Conservation (phyloP, 2,888 invertebrate genomes). For the Cheilosia urbana region DNA sequence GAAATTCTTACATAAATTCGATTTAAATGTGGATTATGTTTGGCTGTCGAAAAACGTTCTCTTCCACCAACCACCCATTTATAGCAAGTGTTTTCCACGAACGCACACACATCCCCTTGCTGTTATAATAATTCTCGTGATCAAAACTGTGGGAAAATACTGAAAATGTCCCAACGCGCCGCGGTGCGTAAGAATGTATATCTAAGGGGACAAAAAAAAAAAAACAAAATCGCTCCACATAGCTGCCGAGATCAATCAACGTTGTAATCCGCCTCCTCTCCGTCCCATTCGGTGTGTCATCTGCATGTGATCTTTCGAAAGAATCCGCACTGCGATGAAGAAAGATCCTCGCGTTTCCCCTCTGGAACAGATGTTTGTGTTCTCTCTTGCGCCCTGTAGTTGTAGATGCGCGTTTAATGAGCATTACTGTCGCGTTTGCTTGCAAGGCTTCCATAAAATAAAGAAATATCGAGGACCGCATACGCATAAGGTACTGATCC, state of each 20-base stretch:
- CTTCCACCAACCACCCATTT: constrained; percentile 49
- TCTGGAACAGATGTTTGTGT: constrained; percentile 63
- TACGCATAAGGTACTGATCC: constrained; percentile 46
- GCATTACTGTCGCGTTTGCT: constrained; percentile 72
- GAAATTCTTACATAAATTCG: constrained; percentile 67
- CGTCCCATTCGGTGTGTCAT: constrained; percentile 45
- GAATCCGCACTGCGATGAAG: constrained; percentile 52
- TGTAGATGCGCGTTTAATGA: constrained; percentile 68
- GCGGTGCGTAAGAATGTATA: constrained; percentile 17
- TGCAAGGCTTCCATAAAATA: constrained; percentile 51
- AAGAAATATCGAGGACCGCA: constrained; percentile 27
- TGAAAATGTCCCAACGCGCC: constrained; percentile 52
- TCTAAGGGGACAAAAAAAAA: constrained; percentile 14
- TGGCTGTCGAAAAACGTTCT: constrained; percentile 40
- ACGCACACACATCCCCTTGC: constrained; percentile 30
- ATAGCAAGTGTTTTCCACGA: constrained; percentile 70
- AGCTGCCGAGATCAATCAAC: constrained; percentile 76
- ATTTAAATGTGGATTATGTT: constrained; percentile 62
- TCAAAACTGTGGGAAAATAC: constrained; percentile 73
- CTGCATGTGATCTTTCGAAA: constrained; percentile 63
- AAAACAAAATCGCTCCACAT: constrained; percentile 56
- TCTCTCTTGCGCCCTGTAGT: constrained; percentile 50
- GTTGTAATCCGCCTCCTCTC: constrained; percentile 60
- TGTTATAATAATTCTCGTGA: constrained; percentile 17
- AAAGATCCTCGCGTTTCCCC: constrained; percentile 49